Evolutionary conservation across 2,797 vertebrate genomes (phyloP).

Genomic region (Sus cebifrons): DNA sequence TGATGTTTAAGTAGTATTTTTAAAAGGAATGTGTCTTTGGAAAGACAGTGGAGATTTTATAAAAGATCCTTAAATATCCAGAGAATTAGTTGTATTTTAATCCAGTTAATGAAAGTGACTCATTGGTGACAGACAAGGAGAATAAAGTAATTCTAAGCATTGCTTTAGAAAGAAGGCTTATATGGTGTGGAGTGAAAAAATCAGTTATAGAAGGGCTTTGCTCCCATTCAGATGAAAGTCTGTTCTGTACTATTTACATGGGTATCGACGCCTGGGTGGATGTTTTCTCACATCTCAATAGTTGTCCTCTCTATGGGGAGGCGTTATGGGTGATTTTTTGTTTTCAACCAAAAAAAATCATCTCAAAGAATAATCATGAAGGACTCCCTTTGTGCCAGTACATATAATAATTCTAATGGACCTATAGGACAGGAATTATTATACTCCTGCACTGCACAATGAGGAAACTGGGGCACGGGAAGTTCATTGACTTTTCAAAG

Average conservation of each 20-base stretch:
- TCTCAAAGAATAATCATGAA: constrained; percentile 16
- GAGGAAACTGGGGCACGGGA: not conserved
- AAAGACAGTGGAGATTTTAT: not conserved
- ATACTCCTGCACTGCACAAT: not conserved
- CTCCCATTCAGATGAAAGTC: not conserved
- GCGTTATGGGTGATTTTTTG: not conserved
- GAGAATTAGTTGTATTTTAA: not conserved
- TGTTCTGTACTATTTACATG: not conserved
- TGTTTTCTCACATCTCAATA: constrained; percentile 9
- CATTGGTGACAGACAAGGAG: not conserved
- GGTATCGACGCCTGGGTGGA: not conserved
- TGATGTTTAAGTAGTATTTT: not conserved
- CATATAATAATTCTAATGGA: not conserved
- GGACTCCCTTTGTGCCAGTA: not conserved
- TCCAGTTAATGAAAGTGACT: not conserved
- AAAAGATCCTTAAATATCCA: constrained; percentile 15
- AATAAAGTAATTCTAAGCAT: not conserved
- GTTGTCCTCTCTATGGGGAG: not conserved
- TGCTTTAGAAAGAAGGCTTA: not conserved
- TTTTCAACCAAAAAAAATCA: not conserved
- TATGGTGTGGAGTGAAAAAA: not conserved
- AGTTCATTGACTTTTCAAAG: not conserved
- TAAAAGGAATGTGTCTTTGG: not conserved
- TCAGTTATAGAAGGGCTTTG: not conserved
- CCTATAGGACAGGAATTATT: not conserved